Base-by-base conservation (phyloP, 2,888 invertebrate species). In the Mamestra brassicae region DNA sequence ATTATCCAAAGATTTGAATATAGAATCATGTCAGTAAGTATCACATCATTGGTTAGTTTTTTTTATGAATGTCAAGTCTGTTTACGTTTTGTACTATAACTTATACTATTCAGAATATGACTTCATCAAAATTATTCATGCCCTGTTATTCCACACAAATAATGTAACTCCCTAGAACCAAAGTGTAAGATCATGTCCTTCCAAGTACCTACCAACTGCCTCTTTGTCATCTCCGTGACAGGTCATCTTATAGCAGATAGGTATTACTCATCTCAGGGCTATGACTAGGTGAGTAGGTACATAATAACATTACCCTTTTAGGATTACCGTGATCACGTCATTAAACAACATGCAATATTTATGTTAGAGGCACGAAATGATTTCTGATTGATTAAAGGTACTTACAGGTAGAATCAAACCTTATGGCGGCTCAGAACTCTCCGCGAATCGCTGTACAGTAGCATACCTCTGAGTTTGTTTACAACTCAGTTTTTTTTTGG, bases 331-430 rank as follows among this genome's bases (percentile, higher is more conserved):
- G 42, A 42, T 42, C 55, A 11, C 63, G 45, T 65, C 52, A 71
- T 42, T 17, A 26, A 15, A 7, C 17, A 13, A n/a, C 38, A 17
- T 50, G 10, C 36, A 11, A 10, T 82, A 50, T 78, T 80, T 82
- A 71, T 60, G 58, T 77, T 80, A 60, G 15, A 52, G 68, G 63
- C 83, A 83, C 79, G 79, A 61, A 70, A 26, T 36, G 8, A 11
- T 61, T 36, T 45, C 55, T 55, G 47, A 76, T 38, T 50, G 50
- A 50, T n/a, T 42, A n/a, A n/a, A 42, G 4, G 4, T 58, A 34
- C 6, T 4, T 6, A 57, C 5, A 10, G 10, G 45, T 8, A 10
- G 10, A 45, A 45, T 45, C 11, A 11, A 11, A 45, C 45, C 45
- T 45, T 10, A 45, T 45, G 45, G 45, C 45, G 11, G 10, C 2